phyloP scores from a whole-genome alignment of 2,888 invertebrate species.

The Noctua janthe region DNA sequence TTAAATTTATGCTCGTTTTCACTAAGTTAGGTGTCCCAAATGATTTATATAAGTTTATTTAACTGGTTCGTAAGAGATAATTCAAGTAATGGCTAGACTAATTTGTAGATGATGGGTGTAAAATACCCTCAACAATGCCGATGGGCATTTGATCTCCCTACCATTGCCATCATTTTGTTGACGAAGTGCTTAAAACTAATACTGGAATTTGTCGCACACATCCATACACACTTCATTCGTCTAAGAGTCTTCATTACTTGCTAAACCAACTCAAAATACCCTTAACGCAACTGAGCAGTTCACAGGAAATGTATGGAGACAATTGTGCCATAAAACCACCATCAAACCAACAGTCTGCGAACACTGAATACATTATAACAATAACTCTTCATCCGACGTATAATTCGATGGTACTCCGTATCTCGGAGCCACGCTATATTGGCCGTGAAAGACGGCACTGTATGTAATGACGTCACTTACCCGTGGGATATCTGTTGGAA shows the following conservation, averaged over 20 bases:
- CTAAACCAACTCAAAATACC: background rate
- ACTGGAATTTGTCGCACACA: background rate
- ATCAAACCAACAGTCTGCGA: background rate
- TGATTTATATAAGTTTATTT: background rate
- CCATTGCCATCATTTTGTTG: background rate
- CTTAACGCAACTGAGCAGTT: background rate
- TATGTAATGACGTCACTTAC: conserved; percentile 73
- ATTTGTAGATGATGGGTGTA: background rate
- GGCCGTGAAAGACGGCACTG: conserved; percentile 12
- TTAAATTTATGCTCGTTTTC: background rate
- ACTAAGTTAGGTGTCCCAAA: background rate
- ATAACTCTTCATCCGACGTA: conserved; percentile 33
- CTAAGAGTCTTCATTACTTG: background rate
- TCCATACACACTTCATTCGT: background rate
- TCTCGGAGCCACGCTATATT: conserved; percentile 7
- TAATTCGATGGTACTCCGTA: conserved; percentile 34
- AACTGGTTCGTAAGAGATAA: background rate
- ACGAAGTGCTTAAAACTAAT: background rate
- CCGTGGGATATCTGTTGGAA: conserved; percentile 85
- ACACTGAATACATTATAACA: conserved; percentile 29
- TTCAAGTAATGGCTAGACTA: background rate
- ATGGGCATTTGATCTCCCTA: too few relatives aligned
- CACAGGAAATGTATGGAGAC: background rate
- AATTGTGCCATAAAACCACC: conserved; percentile 4
- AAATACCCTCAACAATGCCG: too few relatives aligned